Base-by-base conservation (phyloP, 2,113 vertebrate species). In the Saguinus imperator region DNA sequence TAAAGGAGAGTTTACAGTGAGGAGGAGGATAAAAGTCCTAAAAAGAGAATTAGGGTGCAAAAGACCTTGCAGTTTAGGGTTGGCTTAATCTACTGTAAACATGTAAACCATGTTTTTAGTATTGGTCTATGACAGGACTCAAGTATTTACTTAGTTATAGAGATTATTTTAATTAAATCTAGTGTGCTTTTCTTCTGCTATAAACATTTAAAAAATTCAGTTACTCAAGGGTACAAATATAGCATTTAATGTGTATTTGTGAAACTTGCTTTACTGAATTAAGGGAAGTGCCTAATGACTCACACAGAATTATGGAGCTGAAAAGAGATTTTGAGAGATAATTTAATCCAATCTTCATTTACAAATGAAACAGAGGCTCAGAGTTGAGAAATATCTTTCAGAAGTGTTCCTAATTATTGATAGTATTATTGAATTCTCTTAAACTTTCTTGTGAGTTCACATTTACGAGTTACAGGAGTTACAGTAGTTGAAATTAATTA, bases 161-260 rank as follows among this genome's bases (percentile, higher is more conserved):
- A 92, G 32, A 61, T 92, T 94, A 94, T 52, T 96, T 61, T 95
- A 91, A 52, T 76, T 86, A 95, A 82, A 14, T 80, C 27, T 27
- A 81, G 48, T 73, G 17, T 9, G 4, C 17, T 96, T 96, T 91
- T 94, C 37, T 96, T 94, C 57, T 86, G n/a, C 55, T 75, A 23
- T 70, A 85, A 81, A 64, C 64, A 72, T 85, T 96, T 94, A 25
- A 45, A 89, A 96, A 87, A 76, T 89, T 90, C 8, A 77, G 10
- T 80, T 93, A 93, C 43, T 35, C 29, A 90, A 50, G 50, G 17
- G 16, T 94, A 20, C 35, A 91, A 57, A 97, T 80, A 85, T 73
- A 58, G 35, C 29, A n/a, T 89, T 73, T 81, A 68, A 87, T 93
- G 1, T 87, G 6, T 58, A 84, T 92, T 88, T 85, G 25, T 91